Conservation (phyloP, 2,113 vertebrate species). For the Chauna torquata region DNA sequence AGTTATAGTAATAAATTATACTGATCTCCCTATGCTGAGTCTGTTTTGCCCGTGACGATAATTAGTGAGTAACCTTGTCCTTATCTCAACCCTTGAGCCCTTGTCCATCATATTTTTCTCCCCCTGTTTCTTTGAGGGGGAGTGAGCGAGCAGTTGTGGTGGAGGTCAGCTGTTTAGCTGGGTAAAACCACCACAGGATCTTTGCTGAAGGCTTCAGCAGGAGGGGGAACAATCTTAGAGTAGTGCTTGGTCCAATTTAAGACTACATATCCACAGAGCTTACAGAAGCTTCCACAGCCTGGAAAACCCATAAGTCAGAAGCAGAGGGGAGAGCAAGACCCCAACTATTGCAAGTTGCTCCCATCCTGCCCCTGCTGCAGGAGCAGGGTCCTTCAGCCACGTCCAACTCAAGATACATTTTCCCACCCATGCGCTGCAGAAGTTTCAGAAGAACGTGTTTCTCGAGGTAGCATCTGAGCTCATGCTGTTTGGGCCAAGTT, state of each 20-base stretch:
- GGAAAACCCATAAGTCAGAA: neutral
- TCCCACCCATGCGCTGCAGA: neutral
- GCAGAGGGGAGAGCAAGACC: neutral
- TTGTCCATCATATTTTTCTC: too few relatives aligned
- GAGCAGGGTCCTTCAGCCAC: neutral
- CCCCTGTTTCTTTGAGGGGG: too few relatives aligned
- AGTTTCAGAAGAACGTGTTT: neutral
- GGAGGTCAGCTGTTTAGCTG: too few relatives aligned
- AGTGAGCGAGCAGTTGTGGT: too few relatives aligned
- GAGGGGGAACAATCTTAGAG: neutral
- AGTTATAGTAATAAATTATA: too few relatives aligned
- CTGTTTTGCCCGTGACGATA: too few relatives aligned
- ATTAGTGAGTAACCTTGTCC: too few relatives aligned
- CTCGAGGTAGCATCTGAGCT: rapidly evolving
- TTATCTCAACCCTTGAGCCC: too few relatives aligned
- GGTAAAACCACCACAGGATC: too few relatives aligned
- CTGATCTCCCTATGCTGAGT: too few relatives aligned
- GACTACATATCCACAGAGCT: neutral
- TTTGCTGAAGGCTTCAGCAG: neutral
- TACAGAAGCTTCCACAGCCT: neutral
- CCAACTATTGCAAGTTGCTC: rapidly evolving
- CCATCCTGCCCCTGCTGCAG: neutral
- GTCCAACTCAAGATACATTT: neutral
- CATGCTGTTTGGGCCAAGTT: neutral
- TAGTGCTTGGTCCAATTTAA: neutral